Evolutionary conservation across 2,797 vertebrate genomes (phyloP), one percentile per base, ranked within the genome.

Genomic region (Aphelocoma californica): DNA sequence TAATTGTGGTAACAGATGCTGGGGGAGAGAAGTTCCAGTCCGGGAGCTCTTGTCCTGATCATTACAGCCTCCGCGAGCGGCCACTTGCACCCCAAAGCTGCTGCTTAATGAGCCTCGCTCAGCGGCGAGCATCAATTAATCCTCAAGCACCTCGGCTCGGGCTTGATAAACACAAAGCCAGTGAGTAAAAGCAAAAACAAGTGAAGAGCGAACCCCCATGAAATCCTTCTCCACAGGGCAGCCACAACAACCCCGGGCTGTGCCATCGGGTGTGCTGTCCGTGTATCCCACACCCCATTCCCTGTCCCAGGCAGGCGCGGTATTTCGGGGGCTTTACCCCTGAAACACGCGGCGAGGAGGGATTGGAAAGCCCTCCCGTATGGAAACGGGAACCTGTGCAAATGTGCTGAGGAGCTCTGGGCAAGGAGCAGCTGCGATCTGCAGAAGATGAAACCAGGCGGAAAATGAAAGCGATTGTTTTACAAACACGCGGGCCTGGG

Each of bases 391-490:
- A 81, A 73, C 88, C 32, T 56, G 81, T 15, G 47, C 72, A 34
- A 71, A 80, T 8, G 92, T 7, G 91, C 74, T 70, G 47, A 3
- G 88, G 82, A 80, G 90, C 94, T 92, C 82, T 26, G 78, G 50
- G 96, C 84, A 60, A 42, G 31, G 86, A 94, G 89, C 95, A 91
- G 91, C 92, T 96, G 96, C 6, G 87, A 50, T 70, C 89, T 95
- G 95, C 88, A 40, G 40, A 40, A 14, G 14, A 40, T 40, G 94
- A 92, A 93, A 62, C 79, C 96, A 86, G 78, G 50, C 84, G 94
- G 96, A 92, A 97, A 96, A 97, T 96, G 32, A 40, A 45, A 61
- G 92, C 51, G 87, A 79, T 87, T 56, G 92, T 81, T 97, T 57
- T 67, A 54, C 69, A 72, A 75, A 84, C 71, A 78, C 9, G 10